These are phyloP conservation scores for Pachycephala philippinensis DNA, from an alignment of 2,113 vertebrate genomes.

Conservation along the genomic window DNA sequence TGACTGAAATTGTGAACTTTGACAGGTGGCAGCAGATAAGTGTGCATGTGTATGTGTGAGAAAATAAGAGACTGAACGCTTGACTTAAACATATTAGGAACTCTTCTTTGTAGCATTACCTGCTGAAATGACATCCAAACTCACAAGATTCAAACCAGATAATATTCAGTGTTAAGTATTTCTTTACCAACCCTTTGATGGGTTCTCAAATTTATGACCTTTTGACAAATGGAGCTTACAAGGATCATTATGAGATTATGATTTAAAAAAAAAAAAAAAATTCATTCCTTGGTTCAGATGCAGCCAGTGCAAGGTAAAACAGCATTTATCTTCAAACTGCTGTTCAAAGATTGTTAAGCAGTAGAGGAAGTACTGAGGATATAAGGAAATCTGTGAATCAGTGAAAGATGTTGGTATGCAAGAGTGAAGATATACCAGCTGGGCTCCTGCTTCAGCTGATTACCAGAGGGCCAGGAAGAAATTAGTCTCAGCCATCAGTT, in stretches of 20 bases:
- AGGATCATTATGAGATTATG: background rate
- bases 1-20: background rate
- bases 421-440: constrained; percentile 73
- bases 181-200: background rate
- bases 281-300: background rate
- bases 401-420: constrained; percentile 78
- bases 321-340: constrained; percentile 44
- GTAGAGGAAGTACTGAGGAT: constrained; percentile 71
- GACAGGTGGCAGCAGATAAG: background rate
- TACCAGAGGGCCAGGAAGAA: constrained; percentile 80
- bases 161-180: background rate
- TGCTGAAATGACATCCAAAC: background rate
- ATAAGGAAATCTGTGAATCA: constrained; percentile 73
- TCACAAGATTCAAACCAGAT: background rate
- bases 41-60: background rate
- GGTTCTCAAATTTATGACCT: background rate
- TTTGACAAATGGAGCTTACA: background rate
- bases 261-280: background rate
- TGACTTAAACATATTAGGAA: background rate
- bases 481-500: constrained; percentile 78
- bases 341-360: constrained; percentile 35
- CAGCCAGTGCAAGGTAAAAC: constrained; percentile 1
- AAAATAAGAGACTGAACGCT: background rate
- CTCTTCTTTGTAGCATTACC: background rate
- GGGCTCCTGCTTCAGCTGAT: constrained; percentile 71